Evolutionary conservation across 2,797 vertebrate species (phyloP).

Genomic region (Stomatorhinus walkeri): DNA sequence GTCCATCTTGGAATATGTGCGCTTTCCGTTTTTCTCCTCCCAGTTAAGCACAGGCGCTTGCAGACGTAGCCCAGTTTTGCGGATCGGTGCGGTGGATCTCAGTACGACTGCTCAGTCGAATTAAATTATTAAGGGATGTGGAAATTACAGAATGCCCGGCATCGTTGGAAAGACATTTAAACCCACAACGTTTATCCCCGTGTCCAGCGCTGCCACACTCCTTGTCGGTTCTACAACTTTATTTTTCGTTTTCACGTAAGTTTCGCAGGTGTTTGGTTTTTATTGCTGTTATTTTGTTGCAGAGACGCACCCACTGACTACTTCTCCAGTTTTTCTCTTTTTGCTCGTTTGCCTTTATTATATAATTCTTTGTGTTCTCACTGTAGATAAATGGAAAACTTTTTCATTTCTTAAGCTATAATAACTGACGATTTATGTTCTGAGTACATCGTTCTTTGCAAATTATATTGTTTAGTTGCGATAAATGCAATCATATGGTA

Average conservation of each 20-base stretch:
- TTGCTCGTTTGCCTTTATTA: neutral
- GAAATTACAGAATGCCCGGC: slow-evolving; percentile 88
- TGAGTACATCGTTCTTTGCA: neutral
- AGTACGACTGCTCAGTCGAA: slow-evolving; percentile 51
- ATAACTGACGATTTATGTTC: neutral
- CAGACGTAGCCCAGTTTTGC: slow-evolving; percentile 28
- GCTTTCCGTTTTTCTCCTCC: slow-evolving; percentile 38
- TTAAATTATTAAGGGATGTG: slow-evolving; percentile 84
- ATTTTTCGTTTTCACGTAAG: slow-evolving; percentile 98
- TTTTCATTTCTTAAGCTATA: neutral
- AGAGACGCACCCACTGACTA: neutral
- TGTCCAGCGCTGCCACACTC: slow-evolving; percentile 82
- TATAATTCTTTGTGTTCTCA: neutral
- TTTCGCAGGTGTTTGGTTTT: slow-evolving; percentile 32
- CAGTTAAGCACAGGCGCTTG: slow-evolving; percentile 32
- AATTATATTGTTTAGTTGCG: neutral
- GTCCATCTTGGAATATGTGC: slow-evolving; percentile 47
- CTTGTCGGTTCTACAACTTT: slow-evolving; percentile 84
- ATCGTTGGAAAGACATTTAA: slow-evolving; percentile 78
- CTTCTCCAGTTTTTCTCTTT: neutral
- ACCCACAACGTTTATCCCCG: slow-evolving; percentile 84
- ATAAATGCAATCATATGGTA: neutral
- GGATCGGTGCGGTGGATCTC: slow-evolving; percentile 36
- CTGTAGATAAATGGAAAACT: neutral
- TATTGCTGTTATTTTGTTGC: neutral